phyloP scores from a whole-genome alignment of 2,888 invertebrate species.

The Autographa pulchrina region DNA sequence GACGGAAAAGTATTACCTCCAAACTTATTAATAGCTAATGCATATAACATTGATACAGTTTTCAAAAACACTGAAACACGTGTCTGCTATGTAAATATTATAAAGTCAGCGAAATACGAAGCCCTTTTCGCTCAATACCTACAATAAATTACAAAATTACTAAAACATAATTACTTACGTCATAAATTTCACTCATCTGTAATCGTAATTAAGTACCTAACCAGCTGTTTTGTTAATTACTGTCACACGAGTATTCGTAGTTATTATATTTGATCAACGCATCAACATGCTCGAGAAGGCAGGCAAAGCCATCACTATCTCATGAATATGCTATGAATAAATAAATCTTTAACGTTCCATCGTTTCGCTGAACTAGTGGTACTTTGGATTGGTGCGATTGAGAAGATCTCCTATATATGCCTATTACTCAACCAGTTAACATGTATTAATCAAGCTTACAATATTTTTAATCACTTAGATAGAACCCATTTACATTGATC shows the following conservation, averaged over 20 bases:
- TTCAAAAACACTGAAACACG: too few species aligned
- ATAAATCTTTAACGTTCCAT: slow-evolving; percentile 48
- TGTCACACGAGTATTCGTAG: slow-evolving; percentile 28
- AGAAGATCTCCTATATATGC: background rate
- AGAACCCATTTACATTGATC: too few species aligned
- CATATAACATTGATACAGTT: too few species aligned
- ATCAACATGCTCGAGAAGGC: slow-evolving; percentile 46
- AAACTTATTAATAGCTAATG: too few species aligned
- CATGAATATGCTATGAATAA: slow-evolving; percentile 58
- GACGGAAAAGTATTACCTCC: too few species aligned
- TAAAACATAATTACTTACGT: background rate
- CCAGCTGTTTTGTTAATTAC: slow-evolving; percentile 30
- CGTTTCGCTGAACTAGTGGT: slow-evolving; percentile 17
- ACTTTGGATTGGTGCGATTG: slow-evolving; percentile 23
- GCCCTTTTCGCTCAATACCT: too few species aligned
- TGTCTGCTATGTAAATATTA: too few species aligned
- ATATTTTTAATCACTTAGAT: too few species aligned
- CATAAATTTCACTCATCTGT: background rate
- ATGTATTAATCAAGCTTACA: background rate
- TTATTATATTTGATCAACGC: slow-evolving; percentile 53
- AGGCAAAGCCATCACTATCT: slow-evolving; percentile 43
- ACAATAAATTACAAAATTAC: background rate
- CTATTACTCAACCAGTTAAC: background rate
- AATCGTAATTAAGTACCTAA: background rate
- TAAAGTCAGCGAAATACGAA: too few species aligned